A percentile compares a stretch with the other conserved stretches of the same genome.
Evolutionary conservation across 35 echinoderm and acorn worm genomes (phyloP).

Genomic region (Lytechinus pictus): DNA sequence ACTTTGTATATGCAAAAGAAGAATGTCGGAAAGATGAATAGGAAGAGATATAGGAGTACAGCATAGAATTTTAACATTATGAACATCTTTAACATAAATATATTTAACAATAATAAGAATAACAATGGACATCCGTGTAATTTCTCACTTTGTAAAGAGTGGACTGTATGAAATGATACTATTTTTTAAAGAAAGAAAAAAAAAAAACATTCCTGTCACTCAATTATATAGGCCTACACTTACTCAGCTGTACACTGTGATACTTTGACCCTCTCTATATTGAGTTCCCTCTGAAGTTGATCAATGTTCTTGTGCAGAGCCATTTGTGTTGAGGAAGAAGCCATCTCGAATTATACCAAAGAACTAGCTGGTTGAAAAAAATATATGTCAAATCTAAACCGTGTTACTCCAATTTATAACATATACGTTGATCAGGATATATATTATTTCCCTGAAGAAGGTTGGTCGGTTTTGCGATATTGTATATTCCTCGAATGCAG

Average conservation of each 20-base stretch:
- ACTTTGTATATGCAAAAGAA: too few species aligned
- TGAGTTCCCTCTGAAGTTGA: constrained; percentile 27
- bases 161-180: too few species aligned
- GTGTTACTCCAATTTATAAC: neutral
- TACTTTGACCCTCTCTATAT: neutral
- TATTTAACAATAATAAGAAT: too few species aligned
- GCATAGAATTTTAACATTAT: too few species aligned
- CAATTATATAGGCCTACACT: neutral
- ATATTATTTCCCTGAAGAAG: neutral
- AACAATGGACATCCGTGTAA: too few species aligned
- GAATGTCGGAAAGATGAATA: too few species aligned
- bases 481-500: neutral
- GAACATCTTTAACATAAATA: too few species aligned
- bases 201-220: too few species aligned
- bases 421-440: neutral
- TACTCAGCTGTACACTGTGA: constrained; percentile 2
- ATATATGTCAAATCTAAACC: neutral
- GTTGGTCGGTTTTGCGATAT: neutral
- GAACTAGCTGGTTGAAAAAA: neutral
- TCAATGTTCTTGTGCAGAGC: constrained; percentile 26
- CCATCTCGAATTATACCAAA: neutral
- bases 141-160: too few species aligned
- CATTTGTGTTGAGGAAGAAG: neutral
- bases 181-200: too few species aligned
- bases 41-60: too few species aligned